Evolutionary conservation across 2,113 vertebrate genomes (phyloP).

Genomic region (Colinus virginianus): DNA sequence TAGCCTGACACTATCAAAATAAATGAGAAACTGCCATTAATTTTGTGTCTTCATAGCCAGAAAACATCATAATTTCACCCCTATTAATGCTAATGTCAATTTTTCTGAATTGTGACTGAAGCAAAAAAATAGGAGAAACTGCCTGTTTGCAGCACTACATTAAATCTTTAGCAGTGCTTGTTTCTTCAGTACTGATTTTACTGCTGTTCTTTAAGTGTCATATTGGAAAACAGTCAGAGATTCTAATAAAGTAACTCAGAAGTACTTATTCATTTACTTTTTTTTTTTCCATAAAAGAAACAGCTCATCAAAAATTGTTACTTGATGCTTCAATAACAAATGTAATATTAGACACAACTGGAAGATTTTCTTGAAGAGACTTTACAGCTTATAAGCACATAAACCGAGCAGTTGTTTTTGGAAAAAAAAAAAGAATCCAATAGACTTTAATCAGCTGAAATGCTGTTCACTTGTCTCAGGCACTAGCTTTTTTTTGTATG

Average conservation of each 20-base stretch:
- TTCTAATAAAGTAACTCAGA: not conserved
- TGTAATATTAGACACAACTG: not conserved
- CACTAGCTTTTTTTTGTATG: not conserved
- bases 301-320: not conserved
- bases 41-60: not conserved
- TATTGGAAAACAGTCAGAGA: not conserved
- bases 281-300: not conserved
- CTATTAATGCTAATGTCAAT: not conserved
- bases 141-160: not conserved
- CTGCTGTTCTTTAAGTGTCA: not conserved
- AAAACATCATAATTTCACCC: not conserved
- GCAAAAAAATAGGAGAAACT: not conserved
- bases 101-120: not conserved
- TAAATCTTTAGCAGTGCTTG: not conserved
- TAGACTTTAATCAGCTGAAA: not conserved
- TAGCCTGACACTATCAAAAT: not conserved
- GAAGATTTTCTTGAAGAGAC: not conserved
- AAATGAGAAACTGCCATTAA: not conserved
- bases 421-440: not conserved
- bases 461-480: not conserved
- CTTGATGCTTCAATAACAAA: not conserved
- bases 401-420: not conserved
- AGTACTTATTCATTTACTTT: not conserved
- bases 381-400: not conserved
- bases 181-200: not conserved